A percentile compares a stretch with the other conserved stretches of the same genome.
These are phyloP conservation scores for Stenoptilia bipunctidactyla DNA, from an alignment of 2,888 invertebrate genomes.

Conservation along the genomic window DNA sequence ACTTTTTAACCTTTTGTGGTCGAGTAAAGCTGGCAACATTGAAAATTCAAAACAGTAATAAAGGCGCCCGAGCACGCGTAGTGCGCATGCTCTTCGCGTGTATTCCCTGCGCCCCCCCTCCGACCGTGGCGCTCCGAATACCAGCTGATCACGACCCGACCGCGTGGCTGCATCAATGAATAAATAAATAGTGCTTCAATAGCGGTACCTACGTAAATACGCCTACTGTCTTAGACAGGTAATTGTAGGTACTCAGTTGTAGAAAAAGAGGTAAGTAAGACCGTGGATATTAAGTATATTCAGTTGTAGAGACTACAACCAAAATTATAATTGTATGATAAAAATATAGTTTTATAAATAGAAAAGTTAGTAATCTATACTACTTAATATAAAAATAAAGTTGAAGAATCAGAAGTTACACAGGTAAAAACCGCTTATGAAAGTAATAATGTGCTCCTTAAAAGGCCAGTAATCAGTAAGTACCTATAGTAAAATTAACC, in stretches of 20 bases:
- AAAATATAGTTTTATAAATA: background rate
- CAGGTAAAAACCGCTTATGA: too few species aligned
- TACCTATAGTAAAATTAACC: too few species aligned
- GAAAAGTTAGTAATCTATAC: too few species aligned
- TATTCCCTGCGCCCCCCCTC: slow-evolving; percentile 16
- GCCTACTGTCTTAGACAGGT: too few species aligned
- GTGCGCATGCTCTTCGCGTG: slow-evolving; percentile 51
- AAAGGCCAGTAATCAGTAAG: too few species aligned
- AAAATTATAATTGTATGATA: background rate
- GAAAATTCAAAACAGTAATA: slow-evolving; percentile 25
- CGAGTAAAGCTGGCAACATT: background rate
- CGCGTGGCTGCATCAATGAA: slow-evolving; percentile 28
- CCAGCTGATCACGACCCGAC: slow-evolving; percentile 39
- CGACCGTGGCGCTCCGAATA: slow-evolving; percentile 10
- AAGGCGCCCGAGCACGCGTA: slow-evolving; percentile 48
- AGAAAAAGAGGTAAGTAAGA: too few species aligned
- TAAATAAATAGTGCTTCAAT: background rate
- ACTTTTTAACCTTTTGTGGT: background rate
- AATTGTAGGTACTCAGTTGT: too few species aligned
- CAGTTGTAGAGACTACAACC: background rate
- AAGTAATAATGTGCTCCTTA: too few species aligned
- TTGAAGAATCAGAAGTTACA: too few species aligned
- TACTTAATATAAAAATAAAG: too few species aligned
- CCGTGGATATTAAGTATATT: too few species aligned
- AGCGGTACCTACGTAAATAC: too few species aligned